Percentiles rank a stretch among this genome's conserved stretches.
Evolutionary conservation across 92 coral and sea anemone species (phyloP).

Genomic region (Paramuricea clavata): DNA sequence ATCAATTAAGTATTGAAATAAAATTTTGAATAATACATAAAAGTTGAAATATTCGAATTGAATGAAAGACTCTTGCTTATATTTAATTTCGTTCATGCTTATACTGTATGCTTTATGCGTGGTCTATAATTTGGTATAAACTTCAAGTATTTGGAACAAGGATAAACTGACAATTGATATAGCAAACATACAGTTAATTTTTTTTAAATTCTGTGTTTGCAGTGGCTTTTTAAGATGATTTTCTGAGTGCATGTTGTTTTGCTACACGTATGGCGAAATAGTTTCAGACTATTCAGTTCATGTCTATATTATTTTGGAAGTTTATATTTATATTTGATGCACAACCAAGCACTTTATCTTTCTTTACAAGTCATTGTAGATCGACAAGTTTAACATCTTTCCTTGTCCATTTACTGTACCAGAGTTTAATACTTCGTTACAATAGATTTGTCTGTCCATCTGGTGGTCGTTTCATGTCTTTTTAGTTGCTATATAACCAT

Average conservation of each 20-base stretch:
- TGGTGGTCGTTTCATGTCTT: too few relatives aligned
- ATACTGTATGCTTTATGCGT: neutral
- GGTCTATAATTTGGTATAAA: too few relatives aligned
- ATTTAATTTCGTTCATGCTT: neutral
- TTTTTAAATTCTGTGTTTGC: neutral
- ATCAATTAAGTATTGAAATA: too few relatives aligned
- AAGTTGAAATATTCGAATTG: neutral
- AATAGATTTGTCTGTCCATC: too few relatives aligned
- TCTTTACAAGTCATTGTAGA: too few relatives aligned
- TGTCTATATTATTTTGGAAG: too few relatives aligned
- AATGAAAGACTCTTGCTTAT: neutral
- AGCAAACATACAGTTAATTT: neutral
- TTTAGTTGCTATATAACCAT: too few relatives aligned
- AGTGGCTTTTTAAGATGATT: neutral
- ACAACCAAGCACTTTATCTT: neutral
- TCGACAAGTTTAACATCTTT: too few relatives aligned
- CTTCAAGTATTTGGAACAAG: too few relatives aligned
- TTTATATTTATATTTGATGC: neutral
- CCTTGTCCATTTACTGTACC: too few relatives aligned
- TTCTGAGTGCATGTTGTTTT: slow-evolving; percentile 16
- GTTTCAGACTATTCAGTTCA: neutral
- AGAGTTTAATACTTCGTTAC: too few relatives aligned
- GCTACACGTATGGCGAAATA: neutral
- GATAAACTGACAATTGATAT: neutral
- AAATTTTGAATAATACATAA: too few relatives aligned